phyloP scores from a whole-genome alignment of 2,888 invertebrate genomes.

The Leucania comma region DNA sequence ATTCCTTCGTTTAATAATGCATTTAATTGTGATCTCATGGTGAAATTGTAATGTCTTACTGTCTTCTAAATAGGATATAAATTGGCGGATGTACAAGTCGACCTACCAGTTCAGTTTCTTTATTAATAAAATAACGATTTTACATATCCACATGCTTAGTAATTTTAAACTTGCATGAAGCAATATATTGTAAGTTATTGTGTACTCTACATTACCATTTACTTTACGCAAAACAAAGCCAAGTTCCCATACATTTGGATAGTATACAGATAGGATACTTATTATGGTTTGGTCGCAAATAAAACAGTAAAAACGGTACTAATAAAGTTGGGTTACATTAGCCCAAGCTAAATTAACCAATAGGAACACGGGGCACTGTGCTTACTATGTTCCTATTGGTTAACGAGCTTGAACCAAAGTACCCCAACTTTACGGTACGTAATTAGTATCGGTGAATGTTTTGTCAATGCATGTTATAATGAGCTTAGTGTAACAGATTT shows the following conservation, averaged over 20 bases:
- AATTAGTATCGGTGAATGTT: constrained; percentile 52
- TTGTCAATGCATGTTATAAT: constrained; percentile 73
- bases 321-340: too few species aligned
- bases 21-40: constrained; percentile 89
- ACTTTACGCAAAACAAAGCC: constrained; percentile 51
- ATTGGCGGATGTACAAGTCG: constrained; percentile 64
- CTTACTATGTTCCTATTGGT: too few species aligned
- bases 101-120: constrained; percentile 55
- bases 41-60: constrained; percentile 68
- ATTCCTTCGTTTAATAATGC: constrained; percentile 79
- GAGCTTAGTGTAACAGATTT: constrained; percentile 80
- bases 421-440: constrained; percentile 26
- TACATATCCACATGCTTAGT: constrained; percentile 64
- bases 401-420: too few species aligned
- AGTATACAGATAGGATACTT: constrained; percentile 49
- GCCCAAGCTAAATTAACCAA: too few species aligned
- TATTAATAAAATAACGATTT: constrained; percentile 52
- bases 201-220: constrained; percentile 65
- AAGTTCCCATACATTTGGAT: constrained; percentile 58
- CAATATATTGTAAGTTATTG: constrained; percentile 64
- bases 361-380: too few species aligned
- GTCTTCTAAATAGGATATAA: constrained; percentile 64
- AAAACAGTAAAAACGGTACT: constrained; percentile 23
- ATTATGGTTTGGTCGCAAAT: constrained; percentile 57
- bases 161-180: constrained; percentile 60